These are phyloP conservation scores for Habroteleia sp. DNA, from an alignment of 2,888 invertebrate genomes.

Conservation along the genomic window DNA sequence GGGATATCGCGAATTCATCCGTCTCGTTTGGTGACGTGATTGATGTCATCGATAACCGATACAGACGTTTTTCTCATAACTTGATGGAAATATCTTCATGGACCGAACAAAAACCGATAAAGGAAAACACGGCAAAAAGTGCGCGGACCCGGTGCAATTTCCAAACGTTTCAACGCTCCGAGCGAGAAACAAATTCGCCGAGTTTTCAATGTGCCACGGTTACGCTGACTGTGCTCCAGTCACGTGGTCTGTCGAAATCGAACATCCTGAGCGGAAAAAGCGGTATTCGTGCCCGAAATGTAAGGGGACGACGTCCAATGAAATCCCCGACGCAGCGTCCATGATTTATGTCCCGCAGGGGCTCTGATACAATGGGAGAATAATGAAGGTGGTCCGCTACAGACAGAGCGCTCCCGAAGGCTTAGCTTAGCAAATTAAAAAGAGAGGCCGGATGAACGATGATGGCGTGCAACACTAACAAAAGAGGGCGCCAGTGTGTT, in stretches of 20 bases:
- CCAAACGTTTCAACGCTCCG: background rate
- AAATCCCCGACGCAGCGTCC: constrained; percentile 69
- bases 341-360: constrained; percentile 76
- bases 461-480: constrained; percentile 14
- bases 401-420: constrained; percentile 71
- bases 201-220: constrained; percentile 14
- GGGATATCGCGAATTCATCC: constrained; percentile 56
- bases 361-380: constrained; percentile 79
- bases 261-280: constrained; percentile 55
- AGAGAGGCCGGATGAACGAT: constrained; percentile 66
- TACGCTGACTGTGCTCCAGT: constrained; percentile 51
- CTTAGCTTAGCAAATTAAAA: constrained; percentile 77
- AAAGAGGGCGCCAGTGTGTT: constrained; percentile 36
- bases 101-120: constrained; percentile 7
- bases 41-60: constrained; percentile 59
- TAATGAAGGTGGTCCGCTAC: constrained; percentile 77
- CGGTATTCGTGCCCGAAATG: constrained; percentile 65
- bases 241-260: constrained; percentile 45
- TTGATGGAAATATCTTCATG: constrained; percentile 46
- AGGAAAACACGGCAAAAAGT: constrained; percentile 11
- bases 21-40: constrained; percentile 55
- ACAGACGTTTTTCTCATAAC: constrained; percentile 51
- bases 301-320: constrained; percentile 70
- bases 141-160: background rate
- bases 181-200: constrained; percentile 10